Base-by-base conservation (phyloP, 2,888 invertebrate genomes). In the Volucella inanis region DNA sequence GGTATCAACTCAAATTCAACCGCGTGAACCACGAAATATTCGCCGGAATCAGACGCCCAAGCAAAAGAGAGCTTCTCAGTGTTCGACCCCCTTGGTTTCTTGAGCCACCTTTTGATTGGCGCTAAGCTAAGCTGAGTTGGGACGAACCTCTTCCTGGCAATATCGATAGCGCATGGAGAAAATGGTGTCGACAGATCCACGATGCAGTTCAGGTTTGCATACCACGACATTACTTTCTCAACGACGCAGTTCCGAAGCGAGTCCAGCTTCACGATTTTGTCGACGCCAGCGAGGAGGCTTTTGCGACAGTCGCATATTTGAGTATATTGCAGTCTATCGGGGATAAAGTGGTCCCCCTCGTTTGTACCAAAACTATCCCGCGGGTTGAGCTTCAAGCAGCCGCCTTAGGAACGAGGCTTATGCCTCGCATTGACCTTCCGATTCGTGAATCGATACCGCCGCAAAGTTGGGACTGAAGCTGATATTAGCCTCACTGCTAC, bases 251-350 rank as follows among this genome's bases (percentile, higher is more conserved):
- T n/a, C 12, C 59, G 14, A 59, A 6, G 1, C 1, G 2, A 14
- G 14, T 59, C 10, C 59, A 71, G 18, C 31, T 71, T 12, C 59
- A 71, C 18, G 18, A 1, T 1, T 18, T 18, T 18, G 18, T 18
- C 18, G 18, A 18, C 18, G 18, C 18, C 18, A 18, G 18, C 18
- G 18, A 18, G 18, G 18, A 18, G 8, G 18, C 57, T 0, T 79
- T 79, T 31, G 55, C 71, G 3, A 57, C 71, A 15, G 83, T 43
- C 9, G 71, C 57, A 1, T 71, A 57, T 43, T 71, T 22, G 3
- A 41, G 43, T 31, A 71, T 47, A 65, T 3, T 47, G 31, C 14
- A 75, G 8, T 55, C 67, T 6, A 43, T 70, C 45, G 2, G 18
- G 9, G 15, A 31, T 3, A 22, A 84, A 18, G 47, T 62, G 52